A percentile compares a stretch with the other conserved stretches of the same genome.
These are phyloP conservation scores for Meloidogyne floridensis DNA, from an alignment of 1,140 invertebrate species.

Conservation along the genomic window DNA sequence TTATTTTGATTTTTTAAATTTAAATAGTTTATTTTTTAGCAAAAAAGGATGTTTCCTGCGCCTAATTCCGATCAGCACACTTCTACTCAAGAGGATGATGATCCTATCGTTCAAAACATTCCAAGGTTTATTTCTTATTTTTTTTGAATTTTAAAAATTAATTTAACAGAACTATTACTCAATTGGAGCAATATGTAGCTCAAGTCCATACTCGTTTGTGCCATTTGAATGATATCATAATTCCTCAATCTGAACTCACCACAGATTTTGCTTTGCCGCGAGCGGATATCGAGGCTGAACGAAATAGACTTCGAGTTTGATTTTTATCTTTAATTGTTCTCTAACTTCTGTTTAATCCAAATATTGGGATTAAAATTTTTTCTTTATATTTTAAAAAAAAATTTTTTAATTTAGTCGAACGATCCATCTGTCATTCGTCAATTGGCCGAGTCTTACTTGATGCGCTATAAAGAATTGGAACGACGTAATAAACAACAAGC, in stretches of 20 bases:
- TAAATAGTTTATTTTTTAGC: not conserved
- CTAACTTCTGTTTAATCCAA: not conserved
- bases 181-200: conserved; percentile 20
- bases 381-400: too few species aligned
- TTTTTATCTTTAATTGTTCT: not conserved
- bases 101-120: conserved; percentile 22
- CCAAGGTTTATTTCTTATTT: not conserved
- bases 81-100: conserved; percentile 15
- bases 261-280: conserved; percentile 28
- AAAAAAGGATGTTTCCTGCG: not conserved
- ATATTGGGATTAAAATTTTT: not conserved
- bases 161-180: conserved; percentile 16
- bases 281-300: conserved; percentile 18
- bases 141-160: not conserved
- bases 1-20: not conserved
- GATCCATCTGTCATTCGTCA: conserved; percentile 2
- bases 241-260: conserved; percentile 11
- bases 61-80: conserved; percentile 4
- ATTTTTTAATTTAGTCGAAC: not conserved
- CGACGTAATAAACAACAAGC: conserved; percentile 21
- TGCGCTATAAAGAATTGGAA: conserved; percentile 17
- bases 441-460: conserved; percentile 26
- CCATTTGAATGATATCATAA: conserved; percentile 18
- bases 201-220: conserved; percentile 19
- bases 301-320: conserved; percentile 17